Conservation (phyloP, 2,113 vertebrate species). For the Phyllostomus hastatus region DNA sequence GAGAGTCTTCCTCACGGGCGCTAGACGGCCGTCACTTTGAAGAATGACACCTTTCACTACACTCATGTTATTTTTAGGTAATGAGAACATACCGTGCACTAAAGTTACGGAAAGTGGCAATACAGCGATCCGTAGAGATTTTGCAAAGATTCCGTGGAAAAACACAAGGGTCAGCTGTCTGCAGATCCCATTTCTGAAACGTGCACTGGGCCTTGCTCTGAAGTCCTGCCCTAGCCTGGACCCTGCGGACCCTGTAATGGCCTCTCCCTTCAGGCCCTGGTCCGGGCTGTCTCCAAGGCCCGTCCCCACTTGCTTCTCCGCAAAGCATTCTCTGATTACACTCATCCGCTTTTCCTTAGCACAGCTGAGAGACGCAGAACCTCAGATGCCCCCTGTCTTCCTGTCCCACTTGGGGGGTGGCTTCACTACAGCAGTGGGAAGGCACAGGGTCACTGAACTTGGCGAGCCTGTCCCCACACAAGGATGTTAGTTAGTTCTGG, state of each 20-base stretch:
- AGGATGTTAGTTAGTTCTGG: not conserved
- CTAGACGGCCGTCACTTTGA: not conserved
- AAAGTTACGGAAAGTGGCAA: not conserved
- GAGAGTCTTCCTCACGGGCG: not conserved
- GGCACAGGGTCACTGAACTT: not conserved
- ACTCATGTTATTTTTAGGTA: not conserved
- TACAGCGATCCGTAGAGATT: not conserved
- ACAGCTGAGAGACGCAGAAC: not conserved
- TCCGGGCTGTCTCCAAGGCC: not conserved
- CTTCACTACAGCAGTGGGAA: not conserved
- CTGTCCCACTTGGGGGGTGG: not conserved
- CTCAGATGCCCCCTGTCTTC: not conserved
- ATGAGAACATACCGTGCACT: not conserved
- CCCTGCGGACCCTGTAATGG: too few species aligned
- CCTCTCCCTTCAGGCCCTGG: too few species aligned
- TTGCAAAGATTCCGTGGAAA: not conserved
- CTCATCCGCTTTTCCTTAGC: accelerated
- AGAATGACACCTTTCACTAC: not conserved
- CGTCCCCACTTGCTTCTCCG: not conserved
- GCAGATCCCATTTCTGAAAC: not conserved
- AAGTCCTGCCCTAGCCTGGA: too few species aligned
- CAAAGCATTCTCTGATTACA: not conserved
- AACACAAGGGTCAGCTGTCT: not conserved
- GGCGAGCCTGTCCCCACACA: not conserved
- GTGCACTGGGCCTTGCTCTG: accelerated